Conservation (phyloP, 2,113 vertebrate species). For the Propithecus coquereli region DNA sequence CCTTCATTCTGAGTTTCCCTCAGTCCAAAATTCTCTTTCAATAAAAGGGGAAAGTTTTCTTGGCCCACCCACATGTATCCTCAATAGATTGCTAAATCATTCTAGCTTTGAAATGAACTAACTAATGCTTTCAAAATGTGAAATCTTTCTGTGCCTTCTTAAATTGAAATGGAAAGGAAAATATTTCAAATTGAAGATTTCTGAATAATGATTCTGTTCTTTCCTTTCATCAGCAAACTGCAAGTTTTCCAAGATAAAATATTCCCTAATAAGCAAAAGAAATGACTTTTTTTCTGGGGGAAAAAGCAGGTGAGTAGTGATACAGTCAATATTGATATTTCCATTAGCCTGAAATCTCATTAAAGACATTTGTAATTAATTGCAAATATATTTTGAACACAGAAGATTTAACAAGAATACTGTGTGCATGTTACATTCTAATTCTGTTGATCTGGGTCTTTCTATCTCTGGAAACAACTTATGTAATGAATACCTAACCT, state of each 20-base stretch:
- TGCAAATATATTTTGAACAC: slow-evolving; percentile 67
- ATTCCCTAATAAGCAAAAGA: slow-evolving; percentile 8
- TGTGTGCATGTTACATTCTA: neutral
- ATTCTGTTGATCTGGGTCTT: slow-evolving; percentile 63
- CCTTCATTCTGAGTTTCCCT: slow-evolving; percentile 19
- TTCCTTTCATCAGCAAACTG: neutral
- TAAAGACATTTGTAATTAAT: slow-evolving; percentile 61
- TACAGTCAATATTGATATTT: slow-evolving; percentile 57
- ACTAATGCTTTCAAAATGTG: slow-evolving; percentile 22
- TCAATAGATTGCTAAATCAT: slow-evolving; percentile 23
- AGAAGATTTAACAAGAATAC: slow-evolving; percentile 64
- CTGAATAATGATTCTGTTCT: slow-evolving; percentile 35
- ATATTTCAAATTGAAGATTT: slow-evolving; percentile 57
- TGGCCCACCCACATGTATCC: neutral
- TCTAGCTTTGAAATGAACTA: slow-evolving; percentile 46
- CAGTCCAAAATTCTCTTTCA: neutral
- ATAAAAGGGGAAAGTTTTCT: slow-evolving; percentile 21
- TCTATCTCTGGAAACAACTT: slow-evolving; percentile 49
- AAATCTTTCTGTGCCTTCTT: slow-evolving; percentile 10
- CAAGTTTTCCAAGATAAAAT: slow-evolving; percentile 41
- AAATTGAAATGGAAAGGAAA: slow-evolving; percentile 50
- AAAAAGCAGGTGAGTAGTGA: neutral
- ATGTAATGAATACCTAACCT: slow-evolving; percentile 48
- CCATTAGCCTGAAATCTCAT: slow-evolving; percentile 48
- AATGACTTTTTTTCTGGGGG: neutral